Evolutionary conservation across 1,140 invertebrate genomes (phyloP).

Genomic region (Hirudo medicinalis): DNA sequence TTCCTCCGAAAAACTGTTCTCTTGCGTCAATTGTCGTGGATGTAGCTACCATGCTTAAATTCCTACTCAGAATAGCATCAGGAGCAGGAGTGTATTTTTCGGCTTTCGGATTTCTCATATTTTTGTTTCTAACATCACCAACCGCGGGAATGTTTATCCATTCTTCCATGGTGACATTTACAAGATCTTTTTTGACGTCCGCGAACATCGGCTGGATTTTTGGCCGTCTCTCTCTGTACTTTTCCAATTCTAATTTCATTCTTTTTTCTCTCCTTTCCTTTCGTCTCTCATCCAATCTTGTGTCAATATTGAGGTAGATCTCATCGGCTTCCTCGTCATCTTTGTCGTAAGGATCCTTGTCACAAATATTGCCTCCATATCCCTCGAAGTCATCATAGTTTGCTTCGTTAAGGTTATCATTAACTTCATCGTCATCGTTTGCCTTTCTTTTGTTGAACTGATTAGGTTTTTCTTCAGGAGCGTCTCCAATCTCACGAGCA

Average conservation of each 20-base stretch:
- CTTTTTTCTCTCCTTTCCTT: constrained; percentile 60
- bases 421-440: constrained; percentile 88
- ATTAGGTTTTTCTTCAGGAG: constrained; percentile 90
- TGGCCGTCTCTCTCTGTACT: constrained; percentile 90
- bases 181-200: constrained; percentile 77
- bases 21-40: constrained; percentile 66
- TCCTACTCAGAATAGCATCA: constrained; percentile 79
- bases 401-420: constrained; percentile 96
- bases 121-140: constrained; percentile 93
- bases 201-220: constrained; percentile 99
- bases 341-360: constrained; percentile 99
- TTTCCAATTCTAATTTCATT: constrained; percentile 66
- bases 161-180: constrained; percentile 71
- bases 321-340: constrained; percentile 99
- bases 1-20: constrained; percentile 47
- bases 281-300: constrained; percentile 95
- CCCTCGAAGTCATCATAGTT: constrained; percentile 99
- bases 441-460: constrained; percentile 71
- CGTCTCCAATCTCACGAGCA: constrained; percentile 91
- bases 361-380: constrained; percentile 93
- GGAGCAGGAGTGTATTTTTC: constrained; percentile 96
- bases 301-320: constrained; percentile 95
- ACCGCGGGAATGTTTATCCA: constrained; percentile 97
- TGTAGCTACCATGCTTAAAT: constrained; percentile 62
- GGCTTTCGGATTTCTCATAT: constrained; percentile 79